Conservation (phyloP, 2,113 vertebrate genomes). For the Syngnathoides biaculeatus region DNA sequence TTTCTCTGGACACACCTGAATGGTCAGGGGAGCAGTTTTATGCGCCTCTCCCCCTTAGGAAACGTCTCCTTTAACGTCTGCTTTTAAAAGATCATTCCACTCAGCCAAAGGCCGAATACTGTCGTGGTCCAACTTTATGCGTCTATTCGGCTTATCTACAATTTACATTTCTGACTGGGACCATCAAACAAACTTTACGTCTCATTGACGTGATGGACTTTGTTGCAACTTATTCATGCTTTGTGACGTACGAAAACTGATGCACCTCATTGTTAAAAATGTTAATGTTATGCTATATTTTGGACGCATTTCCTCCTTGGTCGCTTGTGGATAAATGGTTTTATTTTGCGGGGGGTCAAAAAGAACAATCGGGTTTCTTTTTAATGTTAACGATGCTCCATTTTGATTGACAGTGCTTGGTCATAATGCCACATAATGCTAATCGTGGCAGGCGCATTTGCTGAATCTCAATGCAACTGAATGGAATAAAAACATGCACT, state of each 20-base stretch:
- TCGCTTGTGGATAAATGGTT: neutral
- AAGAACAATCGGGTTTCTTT: neutral
- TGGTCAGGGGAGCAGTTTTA: neutral
- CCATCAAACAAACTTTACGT: no score
- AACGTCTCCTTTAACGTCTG: neutral
- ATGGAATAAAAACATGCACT: neutral
- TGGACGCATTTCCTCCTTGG: neutral
- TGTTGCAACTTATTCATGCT: no score
- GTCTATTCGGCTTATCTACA: no score
- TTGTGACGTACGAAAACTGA: no score
- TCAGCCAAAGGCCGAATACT: neutral
- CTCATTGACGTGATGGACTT: no score
- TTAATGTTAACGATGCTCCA: neutral
- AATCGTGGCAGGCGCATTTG: neutral
- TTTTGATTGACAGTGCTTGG: neutral
- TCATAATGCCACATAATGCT: neutral
- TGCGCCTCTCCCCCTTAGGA: neutral
- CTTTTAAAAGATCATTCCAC: neutral
- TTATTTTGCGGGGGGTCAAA: neutral
- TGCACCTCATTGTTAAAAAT: no score
- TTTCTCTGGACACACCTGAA: neutral
- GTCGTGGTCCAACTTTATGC: neutral
- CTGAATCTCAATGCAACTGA: neutral
- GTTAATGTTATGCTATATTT: neutral
- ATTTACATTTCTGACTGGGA: no score